Base-by-base conservation (phyloP, 64 coral and sea anemone species). In the Stylophora pistillata region DNA sequence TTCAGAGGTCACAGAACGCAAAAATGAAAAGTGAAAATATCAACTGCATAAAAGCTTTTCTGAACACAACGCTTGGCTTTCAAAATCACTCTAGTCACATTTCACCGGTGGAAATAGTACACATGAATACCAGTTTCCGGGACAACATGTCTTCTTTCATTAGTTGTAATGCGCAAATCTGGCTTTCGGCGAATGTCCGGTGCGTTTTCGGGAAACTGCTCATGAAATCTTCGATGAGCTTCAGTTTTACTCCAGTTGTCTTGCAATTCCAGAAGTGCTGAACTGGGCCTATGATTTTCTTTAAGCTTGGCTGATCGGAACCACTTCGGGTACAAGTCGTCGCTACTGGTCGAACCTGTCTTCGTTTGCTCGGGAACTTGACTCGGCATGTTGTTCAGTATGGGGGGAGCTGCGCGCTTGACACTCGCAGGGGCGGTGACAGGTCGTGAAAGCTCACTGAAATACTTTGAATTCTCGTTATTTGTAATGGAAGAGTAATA, bases 101-200 rank as follows among this genome's bases (percentile, higher is more conserved):
- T 58, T 32, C 30, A 79, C 71, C 79, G 90, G 80, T 98, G 96
- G 25, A 94, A 94, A 59, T 98, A 95, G 60, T 94, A 98, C 9
- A 93, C 93, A 54, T 98, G 96, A 32, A 94, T 74, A 53, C 89
- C 96, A 11, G 89, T 95, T 85, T 98, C 96, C 63, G 96, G 96
- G 58, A 98, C 89, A 20, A 95, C 63, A 32, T 98, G 96, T 81
- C 96, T 90, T 29, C 96, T 85, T 47, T 98, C 96, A 82, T 98
- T 98, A 5, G 93, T 98, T 56, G 96, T 98, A 55, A 98, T 95
- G 23, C 96, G 86, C 74, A 95, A 60, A 71, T 98, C 96, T 7
- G 96, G 96, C 65, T 94, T 94, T 58, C 91, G 79, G 61, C 96
- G 96, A 74, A 98, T 92, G 80, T 98, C 96, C 11, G 96, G 96